Base-by-base conservation (phyloP, 2,888 invertebrate genomes). In the Spodoptera exigua region DNA sequence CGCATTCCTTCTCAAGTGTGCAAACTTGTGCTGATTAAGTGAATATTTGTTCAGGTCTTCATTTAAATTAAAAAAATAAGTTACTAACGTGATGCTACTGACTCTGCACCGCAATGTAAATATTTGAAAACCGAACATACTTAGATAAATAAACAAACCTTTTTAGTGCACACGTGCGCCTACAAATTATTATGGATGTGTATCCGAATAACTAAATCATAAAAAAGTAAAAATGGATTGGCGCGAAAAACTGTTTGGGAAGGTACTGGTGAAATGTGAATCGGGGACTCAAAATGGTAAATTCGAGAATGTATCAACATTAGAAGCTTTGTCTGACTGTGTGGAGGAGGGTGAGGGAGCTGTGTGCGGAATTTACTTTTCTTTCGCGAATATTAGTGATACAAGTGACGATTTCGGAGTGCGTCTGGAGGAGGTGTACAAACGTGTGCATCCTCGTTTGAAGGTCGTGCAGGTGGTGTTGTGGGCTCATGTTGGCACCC, bases 391-490 rank as follows among this genome's bases (percentile, higher is more conserved):
- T 78, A 95, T 96, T 64, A 96, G 95, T 84, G 95, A 95, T 66
- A 94, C 95, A 45, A 95, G 95, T 91, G 96, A 96, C 81, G 96
- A 96, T 80, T 96, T 96, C 70, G 95, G 96, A 13, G 94, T 95
- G 70, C 95, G 96, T 75, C 88, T 96, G 77, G 91, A 95, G 70
- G 95, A 96, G 61, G 89, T 96, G 35, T 96, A 95, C 75, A 94
- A 90, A 57, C 82, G 83, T 35, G 91, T 91, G 65, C 86, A 90
- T 65, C 95, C 94, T 57, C 90, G 91, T 49, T 85, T 96, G 83
- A 95, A 95, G 81, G 95, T 96, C 10, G 95, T 96, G 48, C 96
- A 96, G 83, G 96, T 96, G 72, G 96, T 96, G 53, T 86, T 96
- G 73, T 96, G 96, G 96, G 96, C 96, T 13, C 94, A 93, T 61